Evolutionary conservation across 1,140 invertebrate genomes (phyloP).

Genomic region (Drosophila funebris): DNA sequence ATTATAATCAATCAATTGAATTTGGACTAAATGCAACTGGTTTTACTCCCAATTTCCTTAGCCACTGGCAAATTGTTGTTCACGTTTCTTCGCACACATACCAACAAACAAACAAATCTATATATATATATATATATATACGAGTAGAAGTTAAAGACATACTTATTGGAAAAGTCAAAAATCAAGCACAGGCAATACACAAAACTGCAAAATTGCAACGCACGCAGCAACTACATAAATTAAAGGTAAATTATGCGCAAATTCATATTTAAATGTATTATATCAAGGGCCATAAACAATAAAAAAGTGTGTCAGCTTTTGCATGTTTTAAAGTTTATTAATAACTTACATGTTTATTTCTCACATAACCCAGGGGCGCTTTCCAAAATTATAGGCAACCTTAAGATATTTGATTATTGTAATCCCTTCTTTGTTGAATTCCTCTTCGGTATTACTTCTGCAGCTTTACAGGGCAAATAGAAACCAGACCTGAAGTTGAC

Average conservation of each 20-base stretch:
- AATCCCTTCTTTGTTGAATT: not conserved
- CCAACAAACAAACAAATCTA: not conserved
- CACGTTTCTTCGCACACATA: conserved; percentile 20
- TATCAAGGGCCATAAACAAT: conserved; percentile 1
- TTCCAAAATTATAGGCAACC: not conserved
- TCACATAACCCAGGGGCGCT: no score
- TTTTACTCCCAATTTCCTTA: conserved; percentile 40
- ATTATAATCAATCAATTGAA: conserved; percentile 48
- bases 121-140: conserved; percentile 8
- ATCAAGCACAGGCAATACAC: no score
- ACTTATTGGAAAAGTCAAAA: conserved; percentile 20
- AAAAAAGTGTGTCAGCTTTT: conserved; percentile 1
- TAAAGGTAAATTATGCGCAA: conserved; percentile 52
- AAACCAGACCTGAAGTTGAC: no score
- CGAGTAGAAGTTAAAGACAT: not conserved
- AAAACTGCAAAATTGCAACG: conserved; percentile 24
- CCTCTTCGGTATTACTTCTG: no score
- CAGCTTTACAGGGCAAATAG: no score
- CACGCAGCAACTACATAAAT: conserved; percentile 3
- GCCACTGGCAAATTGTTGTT: conserved; percentile 40
- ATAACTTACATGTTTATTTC: not conserved
- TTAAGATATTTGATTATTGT: not conserved
- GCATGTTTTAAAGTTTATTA: not conserved
- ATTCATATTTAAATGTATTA: not conserved
- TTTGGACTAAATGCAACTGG: conserved; percentile 40